Evolutionary conservation across 2,888 invertebrate species (phyloP), one percentile per base, ranked within the genome.

Genomic region (Miltochrista miniata): DNA sequence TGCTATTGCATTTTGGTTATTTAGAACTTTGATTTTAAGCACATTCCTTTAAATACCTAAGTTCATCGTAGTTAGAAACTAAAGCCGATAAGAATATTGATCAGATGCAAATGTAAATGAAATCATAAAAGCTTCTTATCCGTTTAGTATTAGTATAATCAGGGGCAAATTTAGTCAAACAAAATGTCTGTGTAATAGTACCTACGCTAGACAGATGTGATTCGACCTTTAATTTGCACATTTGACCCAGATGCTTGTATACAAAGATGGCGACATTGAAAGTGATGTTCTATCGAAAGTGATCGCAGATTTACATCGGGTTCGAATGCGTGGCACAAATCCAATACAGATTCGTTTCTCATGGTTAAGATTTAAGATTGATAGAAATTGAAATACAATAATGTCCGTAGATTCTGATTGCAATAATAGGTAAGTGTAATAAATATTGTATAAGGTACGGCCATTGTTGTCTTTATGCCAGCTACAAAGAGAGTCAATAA

Each of bases 251-350:
- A 64, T 64, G 53, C 55, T 48, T 46, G 41, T 15, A 30, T 41
- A 37, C 37, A n/a, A 11, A 30, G 31, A 51, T 59, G 74, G 70
- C 71, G 58, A 72, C 74, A 81, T 62, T 49, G 70, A 76, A 75
- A 78, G 72, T 76, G 76, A 76, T 79, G 74, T 63, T 59, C 60
- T 62, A 72, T 73, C 59, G 78, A 81, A 79, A 79, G 78, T 73
- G 73, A 78, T 74, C 69, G 71, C 63, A 62, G 54, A 68, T 75
- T 72, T 70, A 57, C 57, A 52, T 56, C 56, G 48, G 46, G 61
- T 53, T 43, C 46, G 56, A 56, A 56, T 60, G 52, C 57, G 56
- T 71, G 64, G 18, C 18, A 24, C 5, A 24, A 24, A 24, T 24
- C 18, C 5, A 2, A 24, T 24, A 5, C 5, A 24, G 2, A 2